phyloP scores from a whole-genome alignment of 2,113 vertebrate species.

The Orycteropus afer region DNA sequence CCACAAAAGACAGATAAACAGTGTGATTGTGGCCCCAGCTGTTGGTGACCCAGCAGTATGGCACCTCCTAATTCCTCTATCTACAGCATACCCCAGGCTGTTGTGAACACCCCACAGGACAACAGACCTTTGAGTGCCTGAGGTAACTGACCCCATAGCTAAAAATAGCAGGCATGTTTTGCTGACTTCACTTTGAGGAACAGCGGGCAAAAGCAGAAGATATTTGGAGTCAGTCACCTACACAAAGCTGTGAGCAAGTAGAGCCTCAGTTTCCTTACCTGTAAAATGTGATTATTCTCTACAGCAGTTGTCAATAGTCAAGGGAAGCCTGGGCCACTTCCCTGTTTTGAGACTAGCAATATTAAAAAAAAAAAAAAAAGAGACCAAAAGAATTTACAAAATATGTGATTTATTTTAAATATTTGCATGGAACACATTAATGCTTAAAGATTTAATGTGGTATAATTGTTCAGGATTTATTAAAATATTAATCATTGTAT shows the following conservation, averaged over 20 bases:
- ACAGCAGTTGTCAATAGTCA: background rate
- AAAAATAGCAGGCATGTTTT: conserved; percentile 18
- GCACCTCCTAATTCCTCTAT: background rate
- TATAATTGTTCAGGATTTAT: background rate
- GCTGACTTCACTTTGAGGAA: background rate
- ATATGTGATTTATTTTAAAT: background rate
- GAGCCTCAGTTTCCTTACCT: background rate
- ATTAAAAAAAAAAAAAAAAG: background rate
- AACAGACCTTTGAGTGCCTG: background rate
- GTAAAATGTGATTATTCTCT: background rate
- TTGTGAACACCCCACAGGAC: background rate
- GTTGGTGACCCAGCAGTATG: background rate
- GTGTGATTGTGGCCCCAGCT: too few species aligned
- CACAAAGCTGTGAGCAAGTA: background rate
- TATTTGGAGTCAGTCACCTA: background rate
- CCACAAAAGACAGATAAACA: background rate
- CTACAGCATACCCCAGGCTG: background rate
- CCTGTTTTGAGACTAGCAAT: background rate
- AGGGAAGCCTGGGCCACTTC: background rate
- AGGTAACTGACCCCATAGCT: background rate
- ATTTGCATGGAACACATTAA: background rate
- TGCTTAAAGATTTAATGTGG: background rate
- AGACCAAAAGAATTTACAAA: background rate
- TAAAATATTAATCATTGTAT: too few species aligned
- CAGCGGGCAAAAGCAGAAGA: background rate